Conservation (phyloP, 1,140 invertebrate species). For the Conus betulinus region DNA sequence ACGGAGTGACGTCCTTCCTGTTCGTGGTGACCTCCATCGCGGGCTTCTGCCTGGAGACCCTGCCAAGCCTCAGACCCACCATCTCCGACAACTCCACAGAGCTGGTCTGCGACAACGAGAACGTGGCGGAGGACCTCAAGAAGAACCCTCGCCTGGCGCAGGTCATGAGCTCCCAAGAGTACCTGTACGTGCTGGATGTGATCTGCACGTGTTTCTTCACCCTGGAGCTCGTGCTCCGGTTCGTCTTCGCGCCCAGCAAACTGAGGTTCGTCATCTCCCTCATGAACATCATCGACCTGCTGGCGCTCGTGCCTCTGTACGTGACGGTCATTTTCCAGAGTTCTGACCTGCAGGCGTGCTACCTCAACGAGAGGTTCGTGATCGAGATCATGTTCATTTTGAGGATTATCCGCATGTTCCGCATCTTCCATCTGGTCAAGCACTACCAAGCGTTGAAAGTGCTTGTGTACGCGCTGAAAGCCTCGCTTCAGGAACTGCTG, state of each 20-base stretch:
- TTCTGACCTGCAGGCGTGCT: slow-evolving; percentile 62
- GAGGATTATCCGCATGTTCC: slow-evolving; percentile 72
- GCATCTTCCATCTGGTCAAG: slow-evolving; percentile 72
- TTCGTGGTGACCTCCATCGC: slow-evolving; percentile 94
- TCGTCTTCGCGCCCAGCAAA: slow-evolving; percentile 75
- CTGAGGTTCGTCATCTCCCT: slow-evolving; percentile 71
- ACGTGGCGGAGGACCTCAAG: slow-evolving; percentile 33
- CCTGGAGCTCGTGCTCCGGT: slow-evolving; percentile 74
- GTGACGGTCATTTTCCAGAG: slow-evolving; percentile 63
- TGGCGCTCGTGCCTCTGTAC: slow-evolving; percentile 76
- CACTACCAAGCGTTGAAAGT: slow-evolving; percentile 72
- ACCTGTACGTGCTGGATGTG: slow-evolving; percentile 62
- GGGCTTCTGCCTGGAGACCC: slow-evolving; percentile 94
- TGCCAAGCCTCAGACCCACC: slow-evolving; percentile 89
- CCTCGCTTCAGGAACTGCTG: slow-evolving; percentile 71
- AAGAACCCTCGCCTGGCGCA: slow-evolving; percentile 39
- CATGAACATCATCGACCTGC: slow-evolving; percentile 78
- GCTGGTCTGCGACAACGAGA: slow-evolving; percentile 37
- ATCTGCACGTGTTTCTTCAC: slow-evolving; percentile 78
- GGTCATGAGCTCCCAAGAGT: slow-evolving; percentile 59
- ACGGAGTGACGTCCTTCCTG: slow-evolving; percentile 90
- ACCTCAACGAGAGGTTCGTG: slow-evolving; percentile 65
- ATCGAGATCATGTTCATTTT: slow-evolving; percentile 72
- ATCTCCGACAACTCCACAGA: slow-evolving; percentile 71
- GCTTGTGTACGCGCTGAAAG: slow-evolving; percentile 70